Conservation (phyloP, 2,113 vertebrate genomes). For the Periophthalmus modestus region DNA sequence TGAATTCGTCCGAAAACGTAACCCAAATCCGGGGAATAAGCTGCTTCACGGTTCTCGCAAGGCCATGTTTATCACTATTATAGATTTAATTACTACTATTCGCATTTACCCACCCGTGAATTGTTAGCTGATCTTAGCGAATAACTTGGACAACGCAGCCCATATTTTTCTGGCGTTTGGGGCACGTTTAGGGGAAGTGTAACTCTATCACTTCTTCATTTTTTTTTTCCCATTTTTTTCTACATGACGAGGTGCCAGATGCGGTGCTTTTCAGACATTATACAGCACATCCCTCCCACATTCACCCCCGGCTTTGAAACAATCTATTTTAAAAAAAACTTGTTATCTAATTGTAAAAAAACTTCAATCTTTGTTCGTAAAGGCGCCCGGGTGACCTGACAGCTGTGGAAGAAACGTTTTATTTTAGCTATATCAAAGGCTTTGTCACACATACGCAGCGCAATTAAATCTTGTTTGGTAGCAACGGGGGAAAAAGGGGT, state of each 20-base stretch:
- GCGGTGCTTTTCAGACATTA: conserved; percentile 66
- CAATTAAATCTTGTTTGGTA: conserved; percentile 64
- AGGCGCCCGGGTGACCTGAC: conserved; percentile 53
- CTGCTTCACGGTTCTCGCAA: conserved; percentile 55
- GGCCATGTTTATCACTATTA: conserved; percentile 71
- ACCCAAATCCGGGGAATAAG: conserved; percentile 53
- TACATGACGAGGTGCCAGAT: conserved; percentile 75
- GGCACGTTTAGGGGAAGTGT: conserved; percentile 66
- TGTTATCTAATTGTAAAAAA: conserved; percentile 26
- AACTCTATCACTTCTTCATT: conserved; percentile 71
- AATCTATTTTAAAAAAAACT: conserved; percentile 51
- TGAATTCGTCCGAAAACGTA: conserved; percentile 59
- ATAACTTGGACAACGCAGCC: conserved; percentile 71
- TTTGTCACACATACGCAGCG: conserved; percentile 52
- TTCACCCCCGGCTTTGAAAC: conserved; percentile 49
- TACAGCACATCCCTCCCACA: conserved; percentile 53
- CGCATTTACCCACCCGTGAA: conserved; percentile 73
- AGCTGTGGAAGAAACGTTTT: conserved; percentile 52
- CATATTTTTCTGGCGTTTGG: conserved; percentile 71
- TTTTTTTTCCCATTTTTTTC: conserved; percentile 7
- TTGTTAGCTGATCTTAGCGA: conserved; percentile 72
- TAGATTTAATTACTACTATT: conserved; percentile 73
- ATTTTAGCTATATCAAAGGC: conserved; percentile 65
- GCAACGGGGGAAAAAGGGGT: conserved; percentile 45
- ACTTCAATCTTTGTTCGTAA: conserved; percentile 24